Evolutionary conservation across 2,888 invertebrate species (phyloP).

Genomic region (Dione vanillae): DNA sequence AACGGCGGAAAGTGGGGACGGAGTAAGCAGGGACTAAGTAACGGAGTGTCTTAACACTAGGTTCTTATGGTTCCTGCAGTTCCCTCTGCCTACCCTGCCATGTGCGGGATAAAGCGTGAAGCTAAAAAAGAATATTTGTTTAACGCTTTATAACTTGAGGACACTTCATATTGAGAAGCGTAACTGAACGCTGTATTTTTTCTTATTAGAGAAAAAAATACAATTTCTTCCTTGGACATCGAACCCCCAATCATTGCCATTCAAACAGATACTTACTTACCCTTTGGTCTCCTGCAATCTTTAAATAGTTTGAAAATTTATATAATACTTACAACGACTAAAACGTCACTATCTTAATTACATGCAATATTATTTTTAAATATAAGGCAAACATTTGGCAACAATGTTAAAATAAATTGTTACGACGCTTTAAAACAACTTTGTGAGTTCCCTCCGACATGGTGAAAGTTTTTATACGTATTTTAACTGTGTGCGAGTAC

Average conservation of each 20-base stretch:
- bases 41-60: too few relatives aligned
- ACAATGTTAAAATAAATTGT: constrained; percentile 31
- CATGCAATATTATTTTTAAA: neutral
- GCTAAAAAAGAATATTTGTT: too few relatives aligned
- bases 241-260: neutral
- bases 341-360: constrained; percentile 1
- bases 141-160: neutral
- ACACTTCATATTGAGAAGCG: neutral
- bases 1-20: too few relatives aligned
- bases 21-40: too few relatives aligned
- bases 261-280: too few relatives aligned
- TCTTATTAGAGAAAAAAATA: neutral
- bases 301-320: too few relatives aligned
- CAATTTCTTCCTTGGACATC: neutral
- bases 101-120: too few relatives aligned
- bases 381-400: constrained; percentile 18
- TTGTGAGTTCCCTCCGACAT: constrained; percentile 23
- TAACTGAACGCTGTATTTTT: neutral
- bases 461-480: constrained; percentile 31
- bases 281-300: too few relatives aligned
- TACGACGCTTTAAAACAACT: constrained; percentile 26
- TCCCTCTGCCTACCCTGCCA: too few relatives aligned
- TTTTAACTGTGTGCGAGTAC: constrained; percentile 9
- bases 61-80: too few relatives aligned
- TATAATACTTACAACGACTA: too few relatives aligned